Evolutionary conservation across 2,797 vertebrate species (phyloP).

Genomic region (Siniperca scherzeri): DNA sequence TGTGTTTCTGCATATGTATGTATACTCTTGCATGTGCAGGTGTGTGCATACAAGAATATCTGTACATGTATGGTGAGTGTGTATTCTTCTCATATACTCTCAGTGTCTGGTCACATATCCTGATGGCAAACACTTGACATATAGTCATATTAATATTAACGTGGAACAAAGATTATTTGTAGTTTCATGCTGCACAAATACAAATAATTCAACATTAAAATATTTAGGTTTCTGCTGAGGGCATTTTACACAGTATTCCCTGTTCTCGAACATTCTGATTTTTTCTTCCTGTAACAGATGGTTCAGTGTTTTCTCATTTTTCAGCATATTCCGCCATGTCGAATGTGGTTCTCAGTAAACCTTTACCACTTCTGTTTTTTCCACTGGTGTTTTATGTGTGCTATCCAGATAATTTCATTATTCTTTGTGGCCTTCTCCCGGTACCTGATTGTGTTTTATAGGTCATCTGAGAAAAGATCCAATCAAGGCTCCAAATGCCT

Average conservation of each 20-base stretch:
- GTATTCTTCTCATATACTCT: not conserved
- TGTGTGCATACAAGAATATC: not conserved
- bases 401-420: conserved; percentile 65
- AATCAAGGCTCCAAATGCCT: conserved; percentile 58
- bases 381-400: conserved; percentile 40
- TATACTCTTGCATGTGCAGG: not conserved
- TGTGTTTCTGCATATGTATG: not conserved
- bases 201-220: conserved; percentile 9
- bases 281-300: conserved; percentile 35
- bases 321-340: conserved; percentile 38
- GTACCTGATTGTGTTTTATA: conserved; percentile 63
- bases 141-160: not conserved
- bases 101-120: not conserved
- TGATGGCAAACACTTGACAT: not conserved
- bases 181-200: conserved; percentile 11
- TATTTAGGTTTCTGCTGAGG: conserved; percentile 22
- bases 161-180: conserved; percentile 15
- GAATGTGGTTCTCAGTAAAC: conserved; percentile 33
- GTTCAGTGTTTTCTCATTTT: conserved; percentile 47
- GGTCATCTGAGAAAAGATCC: conserved; percentile 69
- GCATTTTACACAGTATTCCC: not conserved
- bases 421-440: conserved; percentile 41
- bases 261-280: conserved; percentile 22
- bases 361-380: conserved; percentile 30
- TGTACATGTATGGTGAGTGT: not conserved